Conservation (phyloP, 37 sponge, comb jelly and placozoan species). For the Crambe crambe region DNA sequence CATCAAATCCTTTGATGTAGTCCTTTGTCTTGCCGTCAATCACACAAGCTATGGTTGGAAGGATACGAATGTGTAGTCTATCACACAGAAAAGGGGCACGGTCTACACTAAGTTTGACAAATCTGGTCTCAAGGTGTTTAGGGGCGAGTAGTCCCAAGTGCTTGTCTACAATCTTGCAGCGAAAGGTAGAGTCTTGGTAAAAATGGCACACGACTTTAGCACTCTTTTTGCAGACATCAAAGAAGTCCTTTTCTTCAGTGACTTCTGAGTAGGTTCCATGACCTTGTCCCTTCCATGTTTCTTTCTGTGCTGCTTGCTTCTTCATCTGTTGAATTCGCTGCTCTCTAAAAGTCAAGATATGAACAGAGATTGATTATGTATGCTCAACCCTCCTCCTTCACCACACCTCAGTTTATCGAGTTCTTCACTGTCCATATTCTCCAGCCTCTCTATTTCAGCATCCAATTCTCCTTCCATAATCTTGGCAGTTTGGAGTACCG, state of each 20-base stretch:
- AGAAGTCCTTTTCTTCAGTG: conserved; percentile 94
- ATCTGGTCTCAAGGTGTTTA: conserved; percentile 91
- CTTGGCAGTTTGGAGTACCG: conserved; percentile 66
- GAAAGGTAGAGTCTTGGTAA: conserved; percentile 82
- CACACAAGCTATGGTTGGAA: conserved; percentile 87
- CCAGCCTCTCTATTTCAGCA: conserved; percentile 84
- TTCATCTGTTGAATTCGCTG: conserved; percentile 85
- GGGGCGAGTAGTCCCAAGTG: conserved; percentile 88
- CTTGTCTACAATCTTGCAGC: conserved; percentile 99
- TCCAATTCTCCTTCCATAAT: conserved; percentile 82
- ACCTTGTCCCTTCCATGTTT: conserved; percentile 82
- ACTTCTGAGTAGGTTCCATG: conserved; percentile 92
- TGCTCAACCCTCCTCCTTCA: neutral
- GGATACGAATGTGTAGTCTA: conserved; percentile 80
- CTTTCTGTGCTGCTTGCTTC: conserved; percentile 73
- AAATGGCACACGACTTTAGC: conserved; percentile 93
- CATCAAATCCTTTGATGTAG: conserved; percentile 95
- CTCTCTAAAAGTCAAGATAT: neutral
- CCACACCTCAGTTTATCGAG: conserved; percentile 72
- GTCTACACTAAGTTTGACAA: conserved; percentile 92
- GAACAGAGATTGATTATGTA: neutral
- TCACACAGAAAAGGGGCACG: conserved; percentile 92
- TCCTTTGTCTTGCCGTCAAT: conserved; percentile 82
- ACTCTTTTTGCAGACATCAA: conserved; percentile 89
- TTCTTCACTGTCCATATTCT: conserved; percentile 83